Percentiles rank a stretch among this genome's conserved stretches.
Evolutionary conservation across 2,113 vertebrate species (phyloP).

Genomic region (Laticauda laticaudata): DNA sequence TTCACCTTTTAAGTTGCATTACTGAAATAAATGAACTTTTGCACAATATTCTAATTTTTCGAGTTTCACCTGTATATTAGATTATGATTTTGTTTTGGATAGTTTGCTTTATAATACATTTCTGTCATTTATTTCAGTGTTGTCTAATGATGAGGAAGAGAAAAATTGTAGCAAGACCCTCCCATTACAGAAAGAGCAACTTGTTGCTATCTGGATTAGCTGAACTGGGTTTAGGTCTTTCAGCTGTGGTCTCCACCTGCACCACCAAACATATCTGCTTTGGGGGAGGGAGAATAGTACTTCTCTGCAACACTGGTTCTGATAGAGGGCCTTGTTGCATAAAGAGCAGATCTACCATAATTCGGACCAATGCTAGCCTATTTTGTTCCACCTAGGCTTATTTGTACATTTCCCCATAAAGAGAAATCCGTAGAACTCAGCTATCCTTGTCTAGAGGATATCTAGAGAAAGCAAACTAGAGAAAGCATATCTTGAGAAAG

Average conservation of each 20-base stretch:
- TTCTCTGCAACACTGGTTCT: background rate
- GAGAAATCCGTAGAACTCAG: background rate
- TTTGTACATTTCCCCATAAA: background rate
- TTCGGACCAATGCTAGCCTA: conserved; percentile 38
- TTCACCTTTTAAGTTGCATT: too few species aligned
- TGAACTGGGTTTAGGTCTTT: background rate
- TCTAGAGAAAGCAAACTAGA: conserved; percentile 27
- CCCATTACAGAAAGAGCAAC: background rate
- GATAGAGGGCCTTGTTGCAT: background rate
- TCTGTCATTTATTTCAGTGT: background rate
- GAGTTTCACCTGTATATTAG: background rate
- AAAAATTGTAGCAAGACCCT: background rate
- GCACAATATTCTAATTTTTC: too few species aligned
- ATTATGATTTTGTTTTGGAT: background rate
- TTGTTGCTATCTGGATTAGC: background rate
- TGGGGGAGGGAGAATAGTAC: background rate
- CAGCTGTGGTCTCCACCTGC: background rate
- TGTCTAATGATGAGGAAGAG: background rate
- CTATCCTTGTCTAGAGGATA: background rate
- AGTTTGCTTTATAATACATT: background rate
- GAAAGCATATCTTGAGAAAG: conserved; percentile 1
- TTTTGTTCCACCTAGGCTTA: conserved; percentile 14
- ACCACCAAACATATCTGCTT: background rate
- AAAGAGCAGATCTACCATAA: conserved; percentile 24
- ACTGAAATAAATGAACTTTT: too few species aligned